A percentile compares a stretch with the other conserved stretches of the same genome.
Conservation (phyloP, 2,797 vertebrate genomes). For the Chelon labrosus region DNA sequence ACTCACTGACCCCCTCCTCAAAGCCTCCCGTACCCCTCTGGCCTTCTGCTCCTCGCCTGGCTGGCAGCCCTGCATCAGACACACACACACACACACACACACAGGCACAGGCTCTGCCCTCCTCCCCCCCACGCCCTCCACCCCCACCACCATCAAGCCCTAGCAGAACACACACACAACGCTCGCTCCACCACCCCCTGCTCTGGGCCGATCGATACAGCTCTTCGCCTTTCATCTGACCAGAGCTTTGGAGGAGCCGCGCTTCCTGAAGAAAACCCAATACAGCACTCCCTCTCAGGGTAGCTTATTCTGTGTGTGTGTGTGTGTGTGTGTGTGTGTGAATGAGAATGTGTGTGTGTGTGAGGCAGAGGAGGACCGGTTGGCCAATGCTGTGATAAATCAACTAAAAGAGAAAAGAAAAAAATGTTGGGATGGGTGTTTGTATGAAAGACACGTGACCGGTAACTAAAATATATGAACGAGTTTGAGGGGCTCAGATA, state of each 20-base stretch:
- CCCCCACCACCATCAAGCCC: conserved; percentile 40
- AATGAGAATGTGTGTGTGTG: conserved; percentile 38
- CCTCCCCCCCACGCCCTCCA: conserved; percentile 62
- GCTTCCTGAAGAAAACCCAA: conserved; percentile 88
- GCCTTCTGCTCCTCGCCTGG: conserved; percentile 82
- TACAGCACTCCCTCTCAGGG: conserved; percentile 76
- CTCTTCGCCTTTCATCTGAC: conserved; percentile 89
- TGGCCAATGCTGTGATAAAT: conserved; percentile 38
- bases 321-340: conserved; percentile 24
- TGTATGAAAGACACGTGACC: conserved; percentile 15
- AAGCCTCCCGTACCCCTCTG: conserved; percentile 63
- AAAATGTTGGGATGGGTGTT: conserved; percentile 18
- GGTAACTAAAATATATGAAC: conserved; percentile 26
- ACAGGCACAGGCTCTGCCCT: conserved; percentile 58
- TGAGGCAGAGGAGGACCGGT: conserved; percentile 18
- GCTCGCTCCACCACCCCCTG: conserved; percentile 47
- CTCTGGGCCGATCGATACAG: conserved; percentile 83
- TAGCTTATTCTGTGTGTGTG: conserved; percentile 60
- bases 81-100: conserved; percentile 68
- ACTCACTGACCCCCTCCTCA: conserved; percentile 62
- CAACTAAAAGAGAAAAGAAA: conserved; percentile 28
- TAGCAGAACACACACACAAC: conserved; percentile 27
- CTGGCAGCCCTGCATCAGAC: conserved; percentile 82
- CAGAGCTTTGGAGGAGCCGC: conserved; percentile 83
- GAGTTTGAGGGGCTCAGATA: conserved; percentile 4